A percentile compares a stretch with the other conserved stretches of the same genome.
These are phyloP conservation scores for Mellilla xanthometata DNA, from an alignment of 2,888 invertebrate species.

Conservation along the genomic window DNA sequence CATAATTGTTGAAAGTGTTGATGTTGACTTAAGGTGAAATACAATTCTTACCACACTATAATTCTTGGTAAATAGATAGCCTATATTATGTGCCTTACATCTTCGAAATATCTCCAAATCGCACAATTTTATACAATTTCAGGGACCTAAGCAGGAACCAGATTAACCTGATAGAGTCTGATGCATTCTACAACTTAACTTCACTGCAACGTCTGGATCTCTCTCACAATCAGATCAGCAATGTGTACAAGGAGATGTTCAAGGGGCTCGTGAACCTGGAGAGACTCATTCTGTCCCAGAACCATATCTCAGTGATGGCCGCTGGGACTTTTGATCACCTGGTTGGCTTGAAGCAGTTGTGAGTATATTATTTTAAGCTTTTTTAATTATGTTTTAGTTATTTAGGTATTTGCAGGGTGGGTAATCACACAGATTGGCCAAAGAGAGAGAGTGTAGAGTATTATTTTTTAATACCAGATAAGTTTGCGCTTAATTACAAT, in stretches of 20 bases:
- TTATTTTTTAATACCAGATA: too few species aligned
- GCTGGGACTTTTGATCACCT: conserved; percentile 88
- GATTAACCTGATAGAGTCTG: conserved; percentile 87
- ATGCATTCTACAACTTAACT: conserved; percentile 88
- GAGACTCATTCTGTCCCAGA: conserved; percentile 87
- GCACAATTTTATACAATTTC: conserved; percentile 27
- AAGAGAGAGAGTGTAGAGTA: too few species aligned
- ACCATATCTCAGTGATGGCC: conserved; percentile 86
- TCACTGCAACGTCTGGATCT: conserved; percentile 87
- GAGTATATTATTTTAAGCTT: conserved; percentile 55
- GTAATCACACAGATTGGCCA: too few species aligned
- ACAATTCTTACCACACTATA: too few species aligned
- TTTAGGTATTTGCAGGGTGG: too few species aligned
- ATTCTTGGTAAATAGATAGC: too few species aligned
- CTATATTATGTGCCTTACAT: too few species aligned
- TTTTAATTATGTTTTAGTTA: too few species aligned
- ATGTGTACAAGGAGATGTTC: conserved; percentile 87
- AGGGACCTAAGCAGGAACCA: conserved; percentile 92
- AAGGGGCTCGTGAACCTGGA: conserved; percentile 86
- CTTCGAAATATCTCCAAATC: too few species aligned
- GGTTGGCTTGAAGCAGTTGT: conserved; percentile 88
- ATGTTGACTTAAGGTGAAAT: too few species aligned
- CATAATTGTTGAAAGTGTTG: too few species aligned
- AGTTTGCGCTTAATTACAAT: too few species aligned
- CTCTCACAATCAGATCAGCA: conserved; percentile 87